Percentiles rank a stretch among this genome's conserved stretches.
These are phyloP conservation scores for Stenotaenia linearis DNA, from an alignment of 2,888 invertebrate species.

Conservation along the genomic window DNA sequence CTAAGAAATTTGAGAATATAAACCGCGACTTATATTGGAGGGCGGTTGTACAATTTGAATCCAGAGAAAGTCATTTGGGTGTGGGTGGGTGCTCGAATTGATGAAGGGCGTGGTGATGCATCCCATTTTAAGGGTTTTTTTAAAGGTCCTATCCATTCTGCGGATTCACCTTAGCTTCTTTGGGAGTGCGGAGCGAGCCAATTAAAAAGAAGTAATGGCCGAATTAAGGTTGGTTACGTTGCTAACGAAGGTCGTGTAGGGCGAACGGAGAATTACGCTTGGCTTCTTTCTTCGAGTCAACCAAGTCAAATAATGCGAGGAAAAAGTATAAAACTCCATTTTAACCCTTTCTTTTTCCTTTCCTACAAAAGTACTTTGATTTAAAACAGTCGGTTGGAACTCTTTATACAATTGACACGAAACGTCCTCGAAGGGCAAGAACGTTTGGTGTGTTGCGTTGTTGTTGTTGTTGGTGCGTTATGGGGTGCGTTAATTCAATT, in stretches of 20 bases:
- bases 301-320: not conserved
- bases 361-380: not conserved
- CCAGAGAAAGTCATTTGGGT: not conserved
- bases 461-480: not conserved
- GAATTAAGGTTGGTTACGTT: not conserved
- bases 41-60: no score
- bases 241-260: not conserved
- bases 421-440: not conserved
- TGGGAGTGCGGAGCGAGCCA: not conserved
- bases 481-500: not conserved
- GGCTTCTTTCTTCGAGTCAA: not conserved
- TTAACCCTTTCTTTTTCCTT: not conserved
- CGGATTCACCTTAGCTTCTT: not conserved
- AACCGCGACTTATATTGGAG: no score
- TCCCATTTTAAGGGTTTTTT: not conserved
- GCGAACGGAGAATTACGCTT: not conserved
- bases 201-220: not conserved
- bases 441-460: not conserved
- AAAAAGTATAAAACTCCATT: not conserved
- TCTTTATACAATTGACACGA: not conserved
- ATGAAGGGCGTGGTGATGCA: not conserved
- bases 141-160: not conserved
- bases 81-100: not conserved
- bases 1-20: not conserved
- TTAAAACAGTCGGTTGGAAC: not conserved